phyloP scores from a whole-genome alignment of 2,113 vertebrate genomes.

The Poeciliopsis turrubarensis region DNA sequence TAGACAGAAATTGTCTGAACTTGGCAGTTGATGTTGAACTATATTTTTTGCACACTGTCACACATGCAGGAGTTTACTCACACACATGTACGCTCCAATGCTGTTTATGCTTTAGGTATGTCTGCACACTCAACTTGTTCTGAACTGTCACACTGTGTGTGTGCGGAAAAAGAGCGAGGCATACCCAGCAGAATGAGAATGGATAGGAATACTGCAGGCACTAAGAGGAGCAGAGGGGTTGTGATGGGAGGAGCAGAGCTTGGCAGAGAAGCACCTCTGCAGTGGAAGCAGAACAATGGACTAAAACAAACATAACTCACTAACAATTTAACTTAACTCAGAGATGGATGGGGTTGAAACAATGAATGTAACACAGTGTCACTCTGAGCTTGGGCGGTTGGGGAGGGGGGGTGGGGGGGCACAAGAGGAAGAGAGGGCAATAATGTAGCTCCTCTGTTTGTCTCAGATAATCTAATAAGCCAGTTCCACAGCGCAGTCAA shows the following conservation, averaged over 20 bases:
- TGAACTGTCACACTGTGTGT: not conserved
- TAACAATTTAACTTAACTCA: conserved; percentile 64
- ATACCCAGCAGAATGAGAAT: conserved; percentile 65
- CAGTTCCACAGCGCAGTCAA: conserved; percentile 27
- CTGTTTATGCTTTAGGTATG: conserved; percentile 1
- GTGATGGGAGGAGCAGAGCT: conserved; percentile 50
- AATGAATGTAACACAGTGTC: conserved; percentile 48
- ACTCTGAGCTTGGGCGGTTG: conserved; percentile 36
- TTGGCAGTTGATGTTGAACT: not conserved
- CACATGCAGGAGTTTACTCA: conserved; percentile 6
- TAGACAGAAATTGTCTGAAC: conserved; percentile 2
- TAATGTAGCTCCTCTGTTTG: conserved; percentile 48
- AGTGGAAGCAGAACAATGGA: conserved; percentile 59
- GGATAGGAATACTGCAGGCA: conserved; percentile 64
- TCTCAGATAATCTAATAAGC: conserved; percentile 56
- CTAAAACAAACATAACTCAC: conserved; percentile 49
- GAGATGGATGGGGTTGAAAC: conserved; percentile 62
- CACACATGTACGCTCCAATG: not conserved
- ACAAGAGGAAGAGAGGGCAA: conserved; percentile 42
- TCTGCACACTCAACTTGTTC: conserved; percentile 6
- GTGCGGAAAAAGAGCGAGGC: conserved; percentile 41
- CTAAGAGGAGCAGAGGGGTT: conserved; percentile 54
- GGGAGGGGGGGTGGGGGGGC: conserved; percentile 34
- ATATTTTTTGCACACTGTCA: not conserved
- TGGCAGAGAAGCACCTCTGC: conserved; percentile 53